Evolutionary conservation across 2,797 vertebrate species (phyloP).

Genomic region (Limosa lapponica): DNA sequence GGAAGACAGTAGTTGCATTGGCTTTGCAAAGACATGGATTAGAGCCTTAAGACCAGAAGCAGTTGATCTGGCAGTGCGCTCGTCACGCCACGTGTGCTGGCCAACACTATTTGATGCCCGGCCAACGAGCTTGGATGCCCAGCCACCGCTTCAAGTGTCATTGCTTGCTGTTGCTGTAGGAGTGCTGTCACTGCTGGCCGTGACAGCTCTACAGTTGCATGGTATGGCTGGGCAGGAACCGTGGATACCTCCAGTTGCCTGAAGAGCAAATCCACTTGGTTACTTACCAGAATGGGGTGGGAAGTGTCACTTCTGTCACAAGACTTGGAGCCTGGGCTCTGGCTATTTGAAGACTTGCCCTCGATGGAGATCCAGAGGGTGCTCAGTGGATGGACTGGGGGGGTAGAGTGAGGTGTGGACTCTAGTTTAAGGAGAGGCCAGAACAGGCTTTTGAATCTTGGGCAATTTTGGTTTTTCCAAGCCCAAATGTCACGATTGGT

Average conservation of each 20-base stretch:
- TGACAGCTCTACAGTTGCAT: neutral
- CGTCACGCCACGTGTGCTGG: neutral
- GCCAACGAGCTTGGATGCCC: neutral
- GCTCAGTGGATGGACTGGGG: rapidly evolving
- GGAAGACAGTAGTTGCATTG: neutral
- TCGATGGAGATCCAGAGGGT: neutral
- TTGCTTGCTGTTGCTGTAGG: neutral
- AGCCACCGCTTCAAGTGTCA: neutral
- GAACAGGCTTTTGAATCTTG: neutral
- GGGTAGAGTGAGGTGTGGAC: rapidly evolving
- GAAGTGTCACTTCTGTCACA: neutral
- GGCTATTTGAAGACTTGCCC: neutral
- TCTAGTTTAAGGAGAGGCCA: neutral
- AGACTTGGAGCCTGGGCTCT: neutral
- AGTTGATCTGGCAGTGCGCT: neutral
- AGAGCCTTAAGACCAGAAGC: neutral
- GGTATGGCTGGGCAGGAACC: neutral
- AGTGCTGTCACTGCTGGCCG: neutral
- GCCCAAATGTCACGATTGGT: neutral
- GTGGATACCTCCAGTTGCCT: neutral
- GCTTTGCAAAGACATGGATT: neutral
- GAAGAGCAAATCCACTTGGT: neutral
- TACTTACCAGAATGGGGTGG: neutral
- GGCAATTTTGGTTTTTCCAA: rapidly evolving
- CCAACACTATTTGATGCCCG: neutral